phyloP scores from a whole-genome alignment of 2,888 invertebrate species.

The Dicyrtoma fusca region DNA sequence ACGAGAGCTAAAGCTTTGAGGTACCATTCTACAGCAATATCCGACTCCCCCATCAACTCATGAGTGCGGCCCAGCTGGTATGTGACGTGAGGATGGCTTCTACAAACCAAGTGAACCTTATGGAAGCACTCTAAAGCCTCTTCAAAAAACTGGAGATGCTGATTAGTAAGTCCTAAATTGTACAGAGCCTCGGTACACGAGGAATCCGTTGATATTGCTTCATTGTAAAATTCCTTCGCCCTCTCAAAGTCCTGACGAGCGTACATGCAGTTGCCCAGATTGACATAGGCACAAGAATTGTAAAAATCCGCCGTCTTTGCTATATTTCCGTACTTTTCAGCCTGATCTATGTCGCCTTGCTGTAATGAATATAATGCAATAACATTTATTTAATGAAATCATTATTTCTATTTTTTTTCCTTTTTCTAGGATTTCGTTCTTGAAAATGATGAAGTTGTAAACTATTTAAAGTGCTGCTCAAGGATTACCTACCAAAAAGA shows the following conservation, averaged over 20 bases:
- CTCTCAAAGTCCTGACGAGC: conserved; percentile 70
- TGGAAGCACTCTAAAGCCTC: conserved; percentile 79
- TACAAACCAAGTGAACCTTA: conserved; percentile 65
- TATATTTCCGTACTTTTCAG: conserved; percentile 74
- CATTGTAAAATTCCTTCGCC: conserved; percentile 72
- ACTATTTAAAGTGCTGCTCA: no score
- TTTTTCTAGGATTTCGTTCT: no score
- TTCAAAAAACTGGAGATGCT: conserved; percentile 70
- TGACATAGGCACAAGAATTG: conserved; percentile 81
- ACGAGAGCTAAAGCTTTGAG: conserved; percentile 79
- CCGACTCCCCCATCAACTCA: conserved; percentile 68
- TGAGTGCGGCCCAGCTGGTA: conserved; percentile 79
- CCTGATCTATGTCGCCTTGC: conserved; percentile 79
- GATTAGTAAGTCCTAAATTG: conserved; percentile 76
- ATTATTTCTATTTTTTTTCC: no score
- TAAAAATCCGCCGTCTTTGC: conserved; percentile 75
- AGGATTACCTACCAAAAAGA: conserved; percentile 76
- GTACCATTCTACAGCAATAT: conserved; percentile 66
- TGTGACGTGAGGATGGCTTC: conserved; percentile 73
- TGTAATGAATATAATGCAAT: no score
- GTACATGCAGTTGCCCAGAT: conserved; percentile 79
- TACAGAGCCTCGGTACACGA: conserved; percentile 83
- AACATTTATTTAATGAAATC: no score
- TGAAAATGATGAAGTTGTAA: no score
- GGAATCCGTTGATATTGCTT: conserved; percentile 77